These are phyloP conservation scores for Motacilla alba DNA, from an alignment of 2,113 vertebrate species.

Conservation along the genomic window DNA sequence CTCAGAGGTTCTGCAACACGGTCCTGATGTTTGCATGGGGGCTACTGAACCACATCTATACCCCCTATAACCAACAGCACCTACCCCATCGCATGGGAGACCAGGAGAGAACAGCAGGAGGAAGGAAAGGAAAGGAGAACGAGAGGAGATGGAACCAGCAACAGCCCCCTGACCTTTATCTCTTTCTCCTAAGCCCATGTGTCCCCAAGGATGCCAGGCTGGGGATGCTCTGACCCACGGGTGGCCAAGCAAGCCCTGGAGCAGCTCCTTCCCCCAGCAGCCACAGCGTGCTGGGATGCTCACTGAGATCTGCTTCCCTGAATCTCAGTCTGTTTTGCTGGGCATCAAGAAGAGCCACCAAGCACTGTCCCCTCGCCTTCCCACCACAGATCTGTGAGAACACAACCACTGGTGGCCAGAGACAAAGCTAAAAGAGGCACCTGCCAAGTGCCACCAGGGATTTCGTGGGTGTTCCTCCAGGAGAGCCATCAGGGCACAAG, in stretches of 20 bases:
- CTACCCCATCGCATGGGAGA: not conserved
- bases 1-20: not conserved
- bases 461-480: not conserved
- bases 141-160: not conserved
- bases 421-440: not conserved
- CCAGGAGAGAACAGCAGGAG: not conserved
- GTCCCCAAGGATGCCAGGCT: not conserved
- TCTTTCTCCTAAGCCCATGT: fast-evolving
- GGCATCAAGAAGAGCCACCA: not conserved
- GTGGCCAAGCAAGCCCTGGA: not conserved
- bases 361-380: fast-evolving
- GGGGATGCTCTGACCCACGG: fast-evolving
- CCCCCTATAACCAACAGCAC: not conserved
- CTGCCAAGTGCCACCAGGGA: not conserved
- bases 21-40: not conserved
- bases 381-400: fast-evolving
- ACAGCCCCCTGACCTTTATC: fast-evolving
- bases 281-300: not conserved
- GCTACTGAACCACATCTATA: not conserved
- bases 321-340: not conserved
- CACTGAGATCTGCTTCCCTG: not conserved
- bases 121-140: not conserved
- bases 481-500: not conserved
- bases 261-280: not conserved
- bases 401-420: fast-evolving